Evolutionary conservation across 2,113 vertebrate genomes (phyloP).

Genomic region (Charina bottae): DNA sequence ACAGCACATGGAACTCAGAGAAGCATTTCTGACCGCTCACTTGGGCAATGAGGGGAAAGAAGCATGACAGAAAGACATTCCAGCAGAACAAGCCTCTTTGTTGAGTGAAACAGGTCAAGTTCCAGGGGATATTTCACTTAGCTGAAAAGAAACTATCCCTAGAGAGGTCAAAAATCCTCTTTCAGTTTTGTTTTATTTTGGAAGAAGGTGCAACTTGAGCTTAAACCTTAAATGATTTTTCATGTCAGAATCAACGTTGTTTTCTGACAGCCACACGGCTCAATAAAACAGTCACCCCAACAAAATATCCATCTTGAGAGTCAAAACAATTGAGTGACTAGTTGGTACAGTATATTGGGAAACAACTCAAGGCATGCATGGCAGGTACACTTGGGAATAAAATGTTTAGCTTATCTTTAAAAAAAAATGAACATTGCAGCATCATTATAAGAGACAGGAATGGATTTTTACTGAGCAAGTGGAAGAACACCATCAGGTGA

Average conservation of each 20-base stretch:
- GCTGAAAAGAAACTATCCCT: conserved; percentile 11
- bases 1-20: background rate
- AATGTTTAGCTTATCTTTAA: background rate
- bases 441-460: background rate
- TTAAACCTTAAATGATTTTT: conserved; percentile 19
- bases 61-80: conserved; percentile 18
- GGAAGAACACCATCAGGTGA: background rate
- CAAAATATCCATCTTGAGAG: conserved; percentile 4
- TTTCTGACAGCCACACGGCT: background rate
- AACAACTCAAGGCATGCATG: background rate
- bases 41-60: conserved; percentile 32
- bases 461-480: background rate
- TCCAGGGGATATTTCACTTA: conserved; percentile 32
- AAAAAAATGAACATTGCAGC: background rate
- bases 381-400: background rate
- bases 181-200: conserved; percentile 20
- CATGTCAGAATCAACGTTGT: conserved; percentile 6
- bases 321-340: background rate
- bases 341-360: background rate
- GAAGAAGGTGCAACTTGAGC: conserved; percentile 15
- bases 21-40: conserved; percentile 26
- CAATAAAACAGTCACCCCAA: conserved; percentile 4
- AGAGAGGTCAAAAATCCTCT: conserved; percentile 27
- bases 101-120: conserved; percentile 24
- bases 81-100: conserved; percentile 21